Evolutionary conservation across 2,113 vertebrate genomes (phyloP).

Genomic region (Sminthopsis crassicaudata): DNA sequence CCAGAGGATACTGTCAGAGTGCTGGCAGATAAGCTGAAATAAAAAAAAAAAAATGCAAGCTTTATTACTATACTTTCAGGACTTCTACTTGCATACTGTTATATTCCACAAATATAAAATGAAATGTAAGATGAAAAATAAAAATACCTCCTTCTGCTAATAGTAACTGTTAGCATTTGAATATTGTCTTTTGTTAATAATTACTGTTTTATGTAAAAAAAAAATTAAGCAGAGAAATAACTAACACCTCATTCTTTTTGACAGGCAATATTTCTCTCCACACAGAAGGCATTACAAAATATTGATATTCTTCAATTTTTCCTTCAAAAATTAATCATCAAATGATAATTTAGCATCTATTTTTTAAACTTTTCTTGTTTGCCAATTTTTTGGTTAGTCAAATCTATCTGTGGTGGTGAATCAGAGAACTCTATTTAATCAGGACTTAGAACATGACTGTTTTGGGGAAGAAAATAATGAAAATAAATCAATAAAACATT

Average conservation of each 20-base stretch:
- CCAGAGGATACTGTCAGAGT: conserved; percentile 96
- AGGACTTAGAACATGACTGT: neutral
- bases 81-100: neutral
- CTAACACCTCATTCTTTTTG: neutral
- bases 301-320: neutral
- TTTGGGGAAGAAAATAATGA: neutral
- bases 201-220: neutral
- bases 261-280: neutral
- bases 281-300: neutral
- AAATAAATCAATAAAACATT: neutral
- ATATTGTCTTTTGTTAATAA: neutral
- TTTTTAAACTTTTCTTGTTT: neutral
- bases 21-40: conserved; percentile 93
- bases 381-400: neutral
- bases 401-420: neutral
- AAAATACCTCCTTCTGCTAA: neutral
- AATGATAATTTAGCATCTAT: neutral
- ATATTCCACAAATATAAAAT: neutral
- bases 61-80: neutral
- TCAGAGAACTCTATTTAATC: neutral
- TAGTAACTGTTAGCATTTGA: neutral
- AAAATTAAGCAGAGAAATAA: neutral
- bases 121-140: neutral
- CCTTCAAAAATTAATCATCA: neutral
- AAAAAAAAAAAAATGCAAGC: conserved; percentile 31